Evolutionary conservation across 1,140 invertebrate species (phyloP), one percentile per base, ranked within the genome.

Genomic region (Macrocentrus cingulum): DNA sequence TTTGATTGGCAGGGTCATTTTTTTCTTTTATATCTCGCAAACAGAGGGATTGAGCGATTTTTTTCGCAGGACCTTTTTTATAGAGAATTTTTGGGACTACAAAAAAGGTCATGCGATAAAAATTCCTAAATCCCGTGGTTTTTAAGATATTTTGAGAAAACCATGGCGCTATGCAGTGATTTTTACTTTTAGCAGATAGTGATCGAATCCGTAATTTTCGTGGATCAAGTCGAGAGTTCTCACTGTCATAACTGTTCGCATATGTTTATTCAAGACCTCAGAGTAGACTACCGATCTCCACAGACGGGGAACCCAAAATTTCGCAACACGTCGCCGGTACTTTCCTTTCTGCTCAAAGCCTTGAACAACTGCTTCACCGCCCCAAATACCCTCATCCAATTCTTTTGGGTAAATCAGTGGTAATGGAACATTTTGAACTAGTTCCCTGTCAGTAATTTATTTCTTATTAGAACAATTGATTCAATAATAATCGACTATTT

Each of bases 351-450:
- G 92, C 66, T 85, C 81, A 68, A 91, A 96, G 29, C 96, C 96
- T 82, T 93, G 88, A 19, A 99, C 80, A 1, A 99, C 83, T n/a
- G 87, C 92, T 82, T 99, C 97, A 5, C 97, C 97, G 62, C 95
- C 97, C 95, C 95, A 99, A 49, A 99, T 82, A 18, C 95, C 95
- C 46, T 88, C 49, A 73, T 98, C 78, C 53, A 87, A 77, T 81
- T 98, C 92, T 50, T 85, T 81, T 1, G 94, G 91, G 72, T 87
- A 89, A 54, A 84, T 82, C 0, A 96, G 64, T 1, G 88, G 88
- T 16, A 98, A 79, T n/a, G 89, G 86, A 54, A 87, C 65, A 82
- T 94, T 91, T 74, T 94, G 87, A 19, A 94, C 79, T 13, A 84
- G 85, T 48, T 74, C 62, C 19, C 85, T 87, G 61, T n/a, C n/a